Percentiles rank a stretch among this genome's conserved stretches.
Conservation (phyloP, 1,140 invertebrate species). For the Drosophila paulistorum region DNA sequence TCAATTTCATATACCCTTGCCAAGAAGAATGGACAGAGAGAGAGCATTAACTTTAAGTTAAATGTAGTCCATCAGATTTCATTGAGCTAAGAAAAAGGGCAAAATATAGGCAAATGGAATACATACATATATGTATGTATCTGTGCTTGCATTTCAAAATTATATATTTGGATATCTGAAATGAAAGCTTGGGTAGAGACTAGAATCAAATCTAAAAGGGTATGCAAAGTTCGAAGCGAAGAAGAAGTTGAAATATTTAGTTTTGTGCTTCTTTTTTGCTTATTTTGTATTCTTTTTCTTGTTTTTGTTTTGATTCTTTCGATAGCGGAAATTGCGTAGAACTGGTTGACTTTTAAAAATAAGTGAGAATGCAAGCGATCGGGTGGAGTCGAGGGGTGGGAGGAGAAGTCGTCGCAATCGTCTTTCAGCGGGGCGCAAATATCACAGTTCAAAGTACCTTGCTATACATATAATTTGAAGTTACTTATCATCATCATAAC, state of each 20-base stretch:
- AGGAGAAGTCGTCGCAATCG: no score
- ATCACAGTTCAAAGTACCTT: conserved; percentile 46
- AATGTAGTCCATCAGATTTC: no score
- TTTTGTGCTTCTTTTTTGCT: neutral
- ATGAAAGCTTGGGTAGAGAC: no score
- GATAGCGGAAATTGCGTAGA: conserved; percentile 18
- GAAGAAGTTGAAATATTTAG: neutral
- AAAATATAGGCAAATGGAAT: no score
- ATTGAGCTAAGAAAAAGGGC: no score
- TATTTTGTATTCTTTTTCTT: no score
- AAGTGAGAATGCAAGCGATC: neutral
- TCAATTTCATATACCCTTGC: no score
- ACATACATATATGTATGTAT: no score
- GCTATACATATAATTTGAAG: neutral
- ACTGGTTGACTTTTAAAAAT: conserved; percentile 12
- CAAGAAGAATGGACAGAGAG: no score
- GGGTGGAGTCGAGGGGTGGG: neutral
- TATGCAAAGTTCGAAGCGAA: neutral
- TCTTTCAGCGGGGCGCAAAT: conserved; percentile 22
- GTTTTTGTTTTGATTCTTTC: conserved; percentile 17
- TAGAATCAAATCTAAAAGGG: neutral
- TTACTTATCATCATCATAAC: conserved; percentile 11
- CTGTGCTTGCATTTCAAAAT: no score
- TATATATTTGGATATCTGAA: no score
- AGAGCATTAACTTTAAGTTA: no score